phyloP scores from a whole-genome alignment of 2,888 invertebrate genomes.

The Cheilosia pagana region DNA sequence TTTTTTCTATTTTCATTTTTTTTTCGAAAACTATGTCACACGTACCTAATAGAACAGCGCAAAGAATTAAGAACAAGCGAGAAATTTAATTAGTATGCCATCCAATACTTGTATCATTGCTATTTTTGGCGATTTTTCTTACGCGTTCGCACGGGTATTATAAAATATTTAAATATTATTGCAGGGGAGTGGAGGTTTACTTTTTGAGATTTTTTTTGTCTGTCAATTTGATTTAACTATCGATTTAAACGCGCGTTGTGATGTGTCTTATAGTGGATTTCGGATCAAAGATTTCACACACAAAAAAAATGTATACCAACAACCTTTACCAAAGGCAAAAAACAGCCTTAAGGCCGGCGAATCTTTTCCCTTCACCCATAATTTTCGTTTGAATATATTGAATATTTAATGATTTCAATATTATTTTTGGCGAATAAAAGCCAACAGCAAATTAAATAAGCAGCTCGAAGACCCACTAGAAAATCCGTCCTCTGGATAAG shows the following conservation, averaged over 20 bases:
- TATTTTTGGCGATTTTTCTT: constrained; percentile 40
- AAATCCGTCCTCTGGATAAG: constrained; percentile 7
- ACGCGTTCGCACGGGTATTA: constrained; percentile 24
- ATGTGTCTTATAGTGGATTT: constrained; percentile 9
- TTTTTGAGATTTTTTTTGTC: constrained; percentile 6
- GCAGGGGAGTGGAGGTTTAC: constrained; percentile 37
- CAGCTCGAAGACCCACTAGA: not conserved
- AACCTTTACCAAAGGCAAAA: not conserved
- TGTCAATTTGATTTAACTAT: constrained; percentile 22
- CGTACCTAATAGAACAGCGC: not conserved
- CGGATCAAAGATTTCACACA: not conserved
- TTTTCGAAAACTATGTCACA: constrained; percentile 30
- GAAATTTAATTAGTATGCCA: constrained; percentile 43
- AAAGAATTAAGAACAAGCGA: constrained; percentile 7
- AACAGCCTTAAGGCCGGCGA: constrained; percentile 14
- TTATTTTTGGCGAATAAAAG: constrained; percentile 1
- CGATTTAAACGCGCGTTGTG: constrained; percentile 13
- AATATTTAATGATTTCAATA: constrained; percentile 40
- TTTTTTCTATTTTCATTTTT: not conserved
- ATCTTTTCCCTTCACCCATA: constrained; percentile 3
- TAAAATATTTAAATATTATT: constrained; percentile 40
- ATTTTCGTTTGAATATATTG: constrained; percentile 24
- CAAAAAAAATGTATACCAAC: not conserved
- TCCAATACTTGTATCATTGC: constrained; percentile 44
- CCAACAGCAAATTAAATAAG: not conserved